Conservation (phyloP, 1,140 invertebrate genomes). For the Ceratina japonica region DNA sequence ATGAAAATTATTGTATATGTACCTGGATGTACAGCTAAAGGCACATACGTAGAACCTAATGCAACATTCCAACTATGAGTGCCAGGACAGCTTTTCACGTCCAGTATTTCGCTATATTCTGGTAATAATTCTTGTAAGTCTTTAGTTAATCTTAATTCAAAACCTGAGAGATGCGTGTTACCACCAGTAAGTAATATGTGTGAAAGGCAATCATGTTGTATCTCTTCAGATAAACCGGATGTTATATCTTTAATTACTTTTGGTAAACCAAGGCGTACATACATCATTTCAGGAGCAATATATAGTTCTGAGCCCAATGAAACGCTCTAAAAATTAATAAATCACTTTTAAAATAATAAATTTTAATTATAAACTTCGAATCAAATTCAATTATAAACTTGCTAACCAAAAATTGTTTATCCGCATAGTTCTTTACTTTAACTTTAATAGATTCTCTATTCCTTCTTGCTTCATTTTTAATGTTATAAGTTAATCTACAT, state of each 20-base stretch:
- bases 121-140: slow-evolving; percentile 78
- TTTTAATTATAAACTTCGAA: no score
- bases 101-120: slow-evolving; percentile 75
- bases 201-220: slow-evolving; percentile 77
- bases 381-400: background rate
- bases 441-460: slow-evolving; percentile 73
- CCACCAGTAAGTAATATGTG: slow-evolving; percentile 80
- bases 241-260: slow-evolving; percentile 78
- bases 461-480: slow-evolving; percentile 73
- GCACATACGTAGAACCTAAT: slow-evolving; percentile 79
- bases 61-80: slow-evolving; percentile 79
- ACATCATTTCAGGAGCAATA: slow-evolving; percentile 80
- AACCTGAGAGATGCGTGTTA: slow-evolving; percentile 79
- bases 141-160: slow-evolving; percentile 75
- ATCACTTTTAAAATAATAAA: no score
- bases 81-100: slow-evolving; percentile 77
- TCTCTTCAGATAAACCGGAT: slow-evolving; percentile 73
- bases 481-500: slow-evolving; percentile 78
- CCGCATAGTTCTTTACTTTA: slow-evolving; percentile 74
- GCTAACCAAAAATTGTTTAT: slow-evolving; percentile 75
- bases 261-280: slow-evolving; percentile 76
- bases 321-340: slow-evolving; percentile 70
- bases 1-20: slow-evolving; percentile 41
- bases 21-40: slow-evolving; percentile 78
- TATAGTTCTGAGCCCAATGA: slow-evolving; percentile 78